These are phyloP conservation scores for Phallusia fumigata DNA, from an alignment of 23 tunicate genomes.

Conservation along the genomic window DNA sequence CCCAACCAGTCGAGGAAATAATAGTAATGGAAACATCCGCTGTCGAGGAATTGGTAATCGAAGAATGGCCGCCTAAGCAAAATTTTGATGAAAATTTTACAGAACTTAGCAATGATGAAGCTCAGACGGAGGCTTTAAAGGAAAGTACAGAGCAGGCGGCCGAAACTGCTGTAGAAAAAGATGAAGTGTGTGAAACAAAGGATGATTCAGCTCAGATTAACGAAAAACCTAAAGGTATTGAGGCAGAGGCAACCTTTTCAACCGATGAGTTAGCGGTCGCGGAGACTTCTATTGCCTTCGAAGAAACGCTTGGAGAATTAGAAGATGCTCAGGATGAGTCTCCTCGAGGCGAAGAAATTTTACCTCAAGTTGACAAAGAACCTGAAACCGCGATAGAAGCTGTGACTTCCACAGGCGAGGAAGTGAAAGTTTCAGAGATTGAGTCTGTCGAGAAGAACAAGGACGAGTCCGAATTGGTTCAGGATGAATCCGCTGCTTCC, in stretches of 20 bases:
- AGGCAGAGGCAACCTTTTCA: neutral
- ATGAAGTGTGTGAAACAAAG: neutral
- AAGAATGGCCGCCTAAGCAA: neutral
- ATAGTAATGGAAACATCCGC: neutral
- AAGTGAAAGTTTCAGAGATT: neutral
- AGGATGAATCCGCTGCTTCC: neutral
- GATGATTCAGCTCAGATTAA: neutral
- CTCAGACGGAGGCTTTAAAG: too few species aligned
- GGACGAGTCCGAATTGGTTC: neutral
- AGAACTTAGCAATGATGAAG: too few species aligned
- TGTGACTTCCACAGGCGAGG: neutral
- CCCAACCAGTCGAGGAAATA: too few species aligned
- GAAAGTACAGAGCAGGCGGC: too few species aligned
- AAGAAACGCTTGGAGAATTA: neutral
- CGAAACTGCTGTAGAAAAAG: neutral
- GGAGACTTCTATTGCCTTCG: neutral
- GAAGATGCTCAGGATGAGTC: neutral
- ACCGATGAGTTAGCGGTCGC: constrained; percentile 28
- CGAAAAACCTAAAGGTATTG: too few species aligned
- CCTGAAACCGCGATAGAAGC: neutral
- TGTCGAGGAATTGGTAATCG: neutral
- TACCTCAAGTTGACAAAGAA: neutral
- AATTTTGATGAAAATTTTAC: too few species aligned
- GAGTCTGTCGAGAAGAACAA: neutral
- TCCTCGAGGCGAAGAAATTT: neutral